These are phyloP conservation scores for Bovichtus diacanthus DNA, from an alignment of 2,797 vertebrate genomes.

Conservation along the genomic window DNA sequence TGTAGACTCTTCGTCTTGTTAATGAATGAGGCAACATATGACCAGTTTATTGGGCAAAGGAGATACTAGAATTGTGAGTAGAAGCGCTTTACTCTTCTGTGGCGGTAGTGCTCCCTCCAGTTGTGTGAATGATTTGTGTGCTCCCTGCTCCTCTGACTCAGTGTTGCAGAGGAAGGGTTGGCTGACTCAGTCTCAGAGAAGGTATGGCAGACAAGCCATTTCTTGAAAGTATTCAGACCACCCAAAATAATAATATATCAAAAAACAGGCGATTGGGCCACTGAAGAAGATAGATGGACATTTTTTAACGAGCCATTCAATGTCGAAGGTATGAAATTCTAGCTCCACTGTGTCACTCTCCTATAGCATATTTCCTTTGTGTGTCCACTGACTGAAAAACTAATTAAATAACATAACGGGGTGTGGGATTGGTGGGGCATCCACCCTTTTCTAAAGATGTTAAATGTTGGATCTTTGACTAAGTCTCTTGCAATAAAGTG, in stretches of 20 bases:
- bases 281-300: not conserved
- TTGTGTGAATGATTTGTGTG: conserved; percentile 45
- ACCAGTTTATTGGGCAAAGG: conserved; percentile 33
- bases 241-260: conserved; percentile 9
- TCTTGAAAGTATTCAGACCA: conserved; percentile 1
- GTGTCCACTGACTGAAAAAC: conserved; percentile 17
- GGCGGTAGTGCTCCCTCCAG: conserved; percentile 4
- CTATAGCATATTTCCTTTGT: not conserved
- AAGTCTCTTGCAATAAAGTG: conserved; percentile 30
- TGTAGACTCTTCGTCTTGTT: conserved; percentile 11
- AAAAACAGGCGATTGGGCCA: not conserved
- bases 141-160: conserved; percentile 42
- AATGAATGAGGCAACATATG: conserved; percentile 34
- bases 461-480: conserved; percentile 21
- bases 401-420: not conserved
- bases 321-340: not conserved
- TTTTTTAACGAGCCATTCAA: not conserved
- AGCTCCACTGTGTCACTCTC: not conserved
- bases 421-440: not conserved
- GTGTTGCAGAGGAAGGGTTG: not conserved
- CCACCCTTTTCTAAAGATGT: conserved; percentile 11
- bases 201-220: conserved; percentile 15
- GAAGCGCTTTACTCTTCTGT: conserved; percentile 35
- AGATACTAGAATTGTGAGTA: conserved; percentile 18
- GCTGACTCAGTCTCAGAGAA: conserved; percentile 9